Base-by-base conservation (phyloP, 2,797 vertebrate genomes). In the Zenarchopterus dispar region DNA sequence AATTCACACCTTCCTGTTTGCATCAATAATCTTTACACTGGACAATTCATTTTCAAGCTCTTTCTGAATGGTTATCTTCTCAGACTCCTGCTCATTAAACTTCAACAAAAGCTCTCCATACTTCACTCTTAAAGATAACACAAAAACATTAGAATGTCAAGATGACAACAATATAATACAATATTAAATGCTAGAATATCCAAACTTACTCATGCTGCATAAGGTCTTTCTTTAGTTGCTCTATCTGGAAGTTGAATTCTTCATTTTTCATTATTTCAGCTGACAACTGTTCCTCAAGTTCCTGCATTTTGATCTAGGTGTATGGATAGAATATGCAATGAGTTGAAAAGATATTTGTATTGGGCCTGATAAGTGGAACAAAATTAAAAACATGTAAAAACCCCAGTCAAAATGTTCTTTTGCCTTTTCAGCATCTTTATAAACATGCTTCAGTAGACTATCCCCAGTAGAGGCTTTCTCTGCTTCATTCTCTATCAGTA, bases 1-100 rank as follows among this genome's bases (percentile, higher is more conserved):
- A 46, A 28, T 46, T 43, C 68, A 73, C 6, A 93, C 89, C 90
- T 88, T 87, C 13, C 92, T 70, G 69, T 85, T 81, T 80, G 86
- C 91, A 86, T 94, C 85, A 50, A 93, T 82, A 18, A 84, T 84
- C 82, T 92, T 89, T 45, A 91, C 54, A 81, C 93, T 83, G 83
- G 73, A 69, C 39, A 74, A 63, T 65, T 68, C 75, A 60, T 17
- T 70, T 73, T 86, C 89, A 78, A 85, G 84, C 77, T 95, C 87
- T 69, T 91, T 80, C 65, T 84, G 55, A 75, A 94, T 77, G 59
- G 82, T 70, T 46, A 92, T 90, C 63, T 94, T 97, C 75, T 96
- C 91, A 73, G 85, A 73, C 68, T 92, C 89, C 54, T 97, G 73
- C 61, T 92, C 86, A 61, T 90, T 88, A 56, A 89, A 91, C 69